Evolutionary conservation across 2,888 invertebrate genomes (phyloP).

Genomic region (Liodrosophila aerea): DNA sequence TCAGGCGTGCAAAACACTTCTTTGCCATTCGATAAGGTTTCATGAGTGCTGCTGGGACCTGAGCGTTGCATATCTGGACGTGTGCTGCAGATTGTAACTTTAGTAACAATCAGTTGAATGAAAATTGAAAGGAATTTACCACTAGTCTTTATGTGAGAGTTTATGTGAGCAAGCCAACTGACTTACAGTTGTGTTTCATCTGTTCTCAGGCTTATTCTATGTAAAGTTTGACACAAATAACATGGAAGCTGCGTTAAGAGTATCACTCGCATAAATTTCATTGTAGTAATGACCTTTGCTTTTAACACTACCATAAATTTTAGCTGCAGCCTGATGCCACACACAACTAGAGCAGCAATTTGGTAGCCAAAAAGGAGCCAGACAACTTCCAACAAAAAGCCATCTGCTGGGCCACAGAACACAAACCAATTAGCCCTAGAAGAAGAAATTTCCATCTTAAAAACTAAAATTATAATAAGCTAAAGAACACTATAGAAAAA

Average conservation of each 20-base stretch:
- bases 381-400: not conserved
- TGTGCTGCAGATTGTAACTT: conserved; percentile 1
- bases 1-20: not conserved
- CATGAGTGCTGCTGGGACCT: not conserved
- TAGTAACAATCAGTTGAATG: too few species aligned
- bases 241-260: conserved; percentile 30
- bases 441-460: conserved; percentile 1
- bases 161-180: not conserved
- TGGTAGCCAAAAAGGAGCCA: conserved; percentile 70
- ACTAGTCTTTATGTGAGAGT: too few species aligned
- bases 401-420: conserved; percentile 34
- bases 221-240: conserved; percentile 47
- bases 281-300: conserved; percentile 57
- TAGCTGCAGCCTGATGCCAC: conserved; percentile 33
- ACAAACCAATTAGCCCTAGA: conserved; percentile 55
- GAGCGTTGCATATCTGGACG: conserved; percentile 8
- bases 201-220: conserved; percentile 4
- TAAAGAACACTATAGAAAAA: not conserved
- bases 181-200: conserved; percentile 9
- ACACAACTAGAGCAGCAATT: conserved; percentile 27
- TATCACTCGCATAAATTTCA: conserved; percentile 40
- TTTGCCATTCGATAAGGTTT: conserved; percentile 1
- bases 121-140: too few species aligned
- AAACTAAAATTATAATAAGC: not conserved
- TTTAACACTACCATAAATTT: conserved; percentile 60